These are phyloP conservation scores for Bembecia ichneumoniformis DNA, from an alignment of 2,888 invertebrate species.

Conservation along the genomic window DNA sequence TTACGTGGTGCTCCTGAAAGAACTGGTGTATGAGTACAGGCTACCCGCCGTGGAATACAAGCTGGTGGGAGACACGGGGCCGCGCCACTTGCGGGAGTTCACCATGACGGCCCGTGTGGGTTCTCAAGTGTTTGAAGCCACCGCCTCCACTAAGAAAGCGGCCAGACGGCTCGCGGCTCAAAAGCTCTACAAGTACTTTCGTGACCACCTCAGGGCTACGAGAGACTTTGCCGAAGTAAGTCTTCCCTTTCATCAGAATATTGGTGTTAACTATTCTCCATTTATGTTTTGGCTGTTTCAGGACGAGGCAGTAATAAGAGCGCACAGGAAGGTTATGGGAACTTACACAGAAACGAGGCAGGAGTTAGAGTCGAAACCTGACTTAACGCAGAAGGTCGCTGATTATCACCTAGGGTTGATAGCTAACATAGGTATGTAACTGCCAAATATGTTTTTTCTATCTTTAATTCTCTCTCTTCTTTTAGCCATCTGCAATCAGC, in stretches of 20 bases:
- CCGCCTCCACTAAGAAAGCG: slow-evolving; percentile 75
- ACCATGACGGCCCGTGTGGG: slow-evolving; percentile 71
- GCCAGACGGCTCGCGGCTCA: slow-evolving; percentile 76
- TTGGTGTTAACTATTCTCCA: neutral
- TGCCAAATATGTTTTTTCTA: too few relatives aligned
- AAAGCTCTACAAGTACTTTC: slow-evolving; percentile 44
- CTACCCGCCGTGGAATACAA: slow-evolving; percentile 68
- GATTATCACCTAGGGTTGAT: slow-evolving; percentile 42
- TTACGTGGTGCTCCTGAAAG: slow-evolving; percentile 19
- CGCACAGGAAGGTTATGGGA: slow-evolving; percentile 43
- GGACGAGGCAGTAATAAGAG: slow-evolving; percentile 47
- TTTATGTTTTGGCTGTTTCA: slow-evolving; percentile 12
- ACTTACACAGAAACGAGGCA: slow-evolving; percentile 27
- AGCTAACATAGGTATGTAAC: neutral
- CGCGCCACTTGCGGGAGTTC: slow-evolving; percentile 76
- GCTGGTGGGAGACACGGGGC: slow-evolving; percentile 75
- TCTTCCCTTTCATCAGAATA: neutral
- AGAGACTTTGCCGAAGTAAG: slow-evolving; percentile 47
- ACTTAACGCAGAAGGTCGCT: slow-evolving; percentile 38
- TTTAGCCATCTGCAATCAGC: too few relatives aligned
- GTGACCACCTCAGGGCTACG: slow-evolving; percentile 43
- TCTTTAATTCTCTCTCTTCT: too few relatives aligned
- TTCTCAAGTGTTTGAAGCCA: slow-evolving; percentile 64
- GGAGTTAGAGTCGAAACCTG: slow-evolving; percentile 26
- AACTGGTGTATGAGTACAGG: slow-evolving; percentile 59